These are phyloP conservation scores for Embidobia sp. DNA, from an alignment of 2,888 invertebrate species.

Conservation along the genomic window DNA sequence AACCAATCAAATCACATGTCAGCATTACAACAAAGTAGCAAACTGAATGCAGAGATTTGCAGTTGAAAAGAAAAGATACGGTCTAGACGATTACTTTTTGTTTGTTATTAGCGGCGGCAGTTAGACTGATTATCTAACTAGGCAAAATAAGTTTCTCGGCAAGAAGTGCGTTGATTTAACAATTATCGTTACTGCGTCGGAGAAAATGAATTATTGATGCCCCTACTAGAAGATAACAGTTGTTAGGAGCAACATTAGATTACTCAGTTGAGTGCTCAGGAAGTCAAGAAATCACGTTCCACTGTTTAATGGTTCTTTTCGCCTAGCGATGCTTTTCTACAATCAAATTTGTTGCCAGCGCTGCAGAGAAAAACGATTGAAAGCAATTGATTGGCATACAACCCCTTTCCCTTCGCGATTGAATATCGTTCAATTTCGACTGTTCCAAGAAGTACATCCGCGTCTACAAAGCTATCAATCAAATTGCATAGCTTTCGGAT, in stretches of 20 bases:
- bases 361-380: too few relatives aligned
- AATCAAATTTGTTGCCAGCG: too few relatives aligned
- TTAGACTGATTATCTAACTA: not conserved
- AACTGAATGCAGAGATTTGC: too few relatives aligned
- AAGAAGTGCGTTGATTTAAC: slow-evolving; percentile 10
- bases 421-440: too few relatives aligned
- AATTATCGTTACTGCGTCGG: not conserved
- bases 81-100: not conserved
- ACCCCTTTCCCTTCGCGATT: too few relatives aligned
- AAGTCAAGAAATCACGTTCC: not conserved
- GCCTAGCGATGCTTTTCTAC: not conserved
- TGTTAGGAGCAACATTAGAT: slow-evolving; percentile 7
- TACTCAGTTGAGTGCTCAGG: not conserved
- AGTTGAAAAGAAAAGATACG: not conserved
- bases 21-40: too few relatives aligned
- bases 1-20: too few relatives aligned
- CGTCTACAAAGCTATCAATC: too few relatives aligned
- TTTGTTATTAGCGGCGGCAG: not conserved
- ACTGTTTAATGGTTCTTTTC: not conserved
- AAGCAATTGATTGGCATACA: too few relatives aligned
- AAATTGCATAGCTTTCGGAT: too few relatives aligned
- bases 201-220: slow-evolving; percentile 26
- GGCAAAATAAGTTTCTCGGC: slow-evolving; percentile 8
- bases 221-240: slow-evolving; percentile 4
- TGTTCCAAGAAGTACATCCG: too few relatives aligned